Conservation (phyloP, 2,797 vertebrate genomes). For the Tangara arthus region DNA sequence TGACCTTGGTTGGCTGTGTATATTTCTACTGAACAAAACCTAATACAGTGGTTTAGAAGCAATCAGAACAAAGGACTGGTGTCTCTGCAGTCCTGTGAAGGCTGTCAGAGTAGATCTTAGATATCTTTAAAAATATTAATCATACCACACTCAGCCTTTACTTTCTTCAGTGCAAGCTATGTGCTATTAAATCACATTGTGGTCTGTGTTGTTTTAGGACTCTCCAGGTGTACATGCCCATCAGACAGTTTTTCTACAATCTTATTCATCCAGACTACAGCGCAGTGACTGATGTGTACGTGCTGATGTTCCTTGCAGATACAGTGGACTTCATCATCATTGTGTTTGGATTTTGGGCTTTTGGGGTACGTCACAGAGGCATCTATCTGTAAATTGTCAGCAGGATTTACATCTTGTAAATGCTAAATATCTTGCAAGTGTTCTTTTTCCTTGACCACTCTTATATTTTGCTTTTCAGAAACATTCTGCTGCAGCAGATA, state of each 20-base stretch:
- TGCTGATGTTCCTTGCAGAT: conserved; percentile 97
- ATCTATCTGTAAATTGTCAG: neutral
- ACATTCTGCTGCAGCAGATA: conserved; percentile 94
- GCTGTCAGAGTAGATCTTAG: neutral
- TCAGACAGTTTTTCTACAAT: conserved; percentile 94
- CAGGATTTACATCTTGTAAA: neutral
- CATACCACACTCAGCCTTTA: neutral
- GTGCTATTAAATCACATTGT: neutral
- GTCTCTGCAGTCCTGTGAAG: neutral
- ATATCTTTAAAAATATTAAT: neutral
- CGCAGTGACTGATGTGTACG: conserved; percentile 96
- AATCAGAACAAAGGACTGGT: neutral
- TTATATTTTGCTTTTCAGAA: conserved; percentile 79
- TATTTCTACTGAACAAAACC: neutral
- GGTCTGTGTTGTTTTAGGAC: conserved; percentile 75
- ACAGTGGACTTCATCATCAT: conserved; percentile 98
- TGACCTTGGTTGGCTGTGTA: neutral
- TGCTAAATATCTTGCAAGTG: neutral
- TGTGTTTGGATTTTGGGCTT: conserved; percentile 97
- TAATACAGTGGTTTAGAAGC: neutral
- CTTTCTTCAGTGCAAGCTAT: neutral
- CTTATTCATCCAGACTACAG: conserved; percentile 98
- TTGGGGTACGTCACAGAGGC: conserved; percentile 85
- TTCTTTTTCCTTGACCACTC: neutral
- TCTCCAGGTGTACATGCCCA: conserved; percentile 90